Conservation (phyloP, 2,888 invertebrate species). For the Willowsia nigromaculata region DNA sequence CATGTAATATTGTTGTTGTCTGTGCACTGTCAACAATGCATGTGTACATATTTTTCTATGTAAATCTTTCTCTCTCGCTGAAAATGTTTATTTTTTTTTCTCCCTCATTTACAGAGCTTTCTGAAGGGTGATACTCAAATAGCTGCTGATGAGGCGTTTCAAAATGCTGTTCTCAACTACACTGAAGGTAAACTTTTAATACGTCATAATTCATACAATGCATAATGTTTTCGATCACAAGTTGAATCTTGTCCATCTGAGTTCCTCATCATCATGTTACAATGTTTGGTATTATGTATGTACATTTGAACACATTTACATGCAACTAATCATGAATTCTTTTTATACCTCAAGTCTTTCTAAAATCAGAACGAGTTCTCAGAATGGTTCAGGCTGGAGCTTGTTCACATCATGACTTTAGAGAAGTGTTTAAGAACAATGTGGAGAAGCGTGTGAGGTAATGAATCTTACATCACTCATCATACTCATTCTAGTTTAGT, state of each 20-base stretch:
- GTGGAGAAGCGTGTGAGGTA: conserved; percentile 98
- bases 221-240: not conserved
- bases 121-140: conserved; percentile 99
- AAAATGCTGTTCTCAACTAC: conserved; percentile 98
- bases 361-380: conserved; percentile 96
- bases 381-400: conserved; percentile 99
- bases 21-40: not conserved
- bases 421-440: conserved; percentile 98
- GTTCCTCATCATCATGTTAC: conserved; percentile 21
- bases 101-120: conserved; percentile 85
- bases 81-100: not conserved
- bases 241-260: conserved; percentile 20
- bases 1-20: not conserved
- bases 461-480: too few relatives aligned
- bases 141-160: conserved; percentile 98
- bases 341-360: conserved; percentile 92
- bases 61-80: not conserved
- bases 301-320: conserved; percentile 22
- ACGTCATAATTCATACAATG: conserved; percentile 6
- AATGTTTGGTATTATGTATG: conserved; percentile 35
- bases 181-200: conserved; percentile 84
- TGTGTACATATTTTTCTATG: not conserved
- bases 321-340: conserved; percentile 10
- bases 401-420: conserved; percentile 98
- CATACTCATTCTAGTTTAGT: not conserved